Evolutionary conservation across 30 jellyfish, hydroid and myxozoan species (phyloP), one percentile per base, ranked within the genome.

Genomic region (Hydractinia symbiolongicarpus): DNA sequence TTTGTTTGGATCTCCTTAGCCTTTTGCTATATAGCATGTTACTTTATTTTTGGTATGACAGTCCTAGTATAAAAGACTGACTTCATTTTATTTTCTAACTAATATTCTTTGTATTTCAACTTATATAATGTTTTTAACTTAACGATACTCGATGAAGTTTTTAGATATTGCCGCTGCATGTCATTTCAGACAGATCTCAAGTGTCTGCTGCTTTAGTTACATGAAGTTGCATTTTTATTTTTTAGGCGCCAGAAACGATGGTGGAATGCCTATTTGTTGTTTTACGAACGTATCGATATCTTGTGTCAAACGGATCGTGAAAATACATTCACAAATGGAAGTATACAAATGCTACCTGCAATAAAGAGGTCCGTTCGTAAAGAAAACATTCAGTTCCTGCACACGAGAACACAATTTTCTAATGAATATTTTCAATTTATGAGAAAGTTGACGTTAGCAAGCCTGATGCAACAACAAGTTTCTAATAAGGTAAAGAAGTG

Each of bases 191-290:
- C 44, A 30, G 44, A 30, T 30, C 44, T 30, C 44, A 30, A 30
- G 2, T 30, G 44, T 30, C 44, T 30, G 44, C 44, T 30, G 44
- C 44, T 30, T 30, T 30, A 30, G 44, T 30, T 30, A 30, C 44
- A 1, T 30, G 44, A 30, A 30, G 44, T 30, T 2, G 44, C 44
- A 1, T 30, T 30, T 64, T 64, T 6, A 88, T 81, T 93, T 15
- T 87, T 78, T 61, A 79, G 98, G 72, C 85, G 96, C 50, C 98
- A 91, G 76, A 91, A 91, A 66, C 83, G 98, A 61, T 91, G 98
- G 98, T 91, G 98, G 98, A 91, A 91, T 83, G 98, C 96, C 6
- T 91, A 91, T 61, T 81, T 91, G 21, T 72, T 91, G 55, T 91
- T 91, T 78, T 91, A 91, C 79, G 98, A 91, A 68, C 86, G 98